Conservation (phyloP, 2,888 invertebrate genomes). For the Caenorhabditis uteleia region DNA sequence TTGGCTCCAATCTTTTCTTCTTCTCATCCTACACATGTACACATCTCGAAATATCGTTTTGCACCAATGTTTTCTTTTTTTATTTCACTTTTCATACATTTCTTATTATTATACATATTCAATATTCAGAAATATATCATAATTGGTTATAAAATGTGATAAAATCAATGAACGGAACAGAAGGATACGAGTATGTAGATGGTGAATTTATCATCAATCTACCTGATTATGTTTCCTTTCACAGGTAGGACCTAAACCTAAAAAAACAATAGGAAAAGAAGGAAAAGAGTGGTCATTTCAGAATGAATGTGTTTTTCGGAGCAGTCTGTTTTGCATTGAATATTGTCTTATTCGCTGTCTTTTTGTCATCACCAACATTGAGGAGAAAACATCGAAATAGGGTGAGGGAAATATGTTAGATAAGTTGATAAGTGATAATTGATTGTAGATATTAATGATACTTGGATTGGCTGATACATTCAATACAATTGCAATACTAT, state of each 20-base stretch:
- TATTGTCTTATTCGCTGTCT: constrained; percentile 34
- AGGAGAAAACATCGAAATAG: constrained; percentile 33
- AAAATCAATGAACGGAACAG: not conserved
- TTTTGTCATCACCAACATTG: constrained; percentile 26
- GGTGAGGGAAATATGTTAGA: not conserved
- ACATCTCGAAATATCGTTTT: too few species aligned
- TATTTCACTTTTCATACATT: too few species aligned
- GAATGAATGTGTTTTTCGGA: constrained; percentile 45
- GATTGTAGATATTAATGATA: constrained; percentile 44
- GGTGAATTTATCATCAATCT: constrained; percentile 17
- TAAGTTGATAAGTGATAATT: not conserved
- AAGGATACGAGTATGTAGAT: not conserved
- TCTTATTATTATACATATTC: too few species aligned
- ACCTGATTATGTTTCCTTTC: constrained; percentile 32
- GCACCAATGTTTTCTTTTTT: too few species aligned
- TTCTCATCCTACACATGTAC: too few species aligned
- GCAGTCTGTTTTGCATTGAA: constrained; percentile 38
- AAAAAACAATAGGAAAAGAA: not conserved
- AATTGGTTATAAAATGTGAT: too few species aligned
- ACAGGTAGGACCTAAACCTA: constrained; percentile 11
- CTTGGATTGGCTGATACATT: constrained; percentile 49
- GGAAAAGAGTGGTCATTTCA: constrained; percentile 7
- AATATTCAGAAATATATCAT: too few species aligned
- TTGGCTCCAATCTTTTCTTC: too few species aligned
- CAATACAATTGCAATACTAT: constrained; percentile 49